Evolutionary conservation across 2,888 invertebrate genomes (phyloP), one percentile per base, ranked within the genome.

Genomic region (Atrina japonica): DNA sequence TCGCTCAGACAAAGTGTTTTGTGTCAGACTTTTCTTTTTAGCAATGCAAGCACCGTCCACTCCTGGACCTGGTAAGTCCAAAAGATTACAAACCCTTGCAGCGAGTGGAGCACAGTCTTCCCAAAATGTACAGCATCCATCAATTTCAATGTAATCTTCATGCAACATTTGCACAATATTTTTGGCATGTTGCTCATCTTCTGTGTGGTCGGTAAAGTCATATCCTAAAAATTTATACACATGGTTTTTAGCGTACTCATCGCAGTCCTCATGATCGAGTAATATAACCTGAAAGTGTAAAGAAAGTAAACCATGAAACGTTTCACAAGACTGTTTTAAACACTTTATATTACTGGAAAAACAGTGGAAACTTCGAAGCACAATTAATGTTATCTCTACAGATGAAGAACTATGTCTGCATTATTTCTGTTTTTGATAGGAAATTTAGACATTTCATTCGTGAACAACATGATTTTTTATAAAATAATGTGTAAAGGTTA

Each of bases 41-140:
- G 76, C 84, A 43, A 58, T 81, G 30, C 56, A 43, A 0, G 81
- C 77, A 3, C 76, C 80, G 16, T 74, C 52, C 43, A 67, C 64
- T n/a, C 69, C 71, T 1, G 71, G 45, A 41, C 80, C 79, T 14
- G 30, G 50, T 3, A 78, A 64, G 0, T 66, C 56, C 23, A 83
- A 27, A 40, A 43, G 47, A 49, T 77, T 73, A 16, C 75, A 73
- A 1, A 85, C 59, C 5, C 74, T 70, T 7, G 85, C 82, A 0
- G 83, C 73, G 7, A 85, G 69, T 5, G 83, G 83, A 1, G 72
- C 82, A 65, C 80, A 82, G 52, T 84, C 85, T 41, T 85, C 85
- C 84, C 84, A 84, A 70, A 83, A 81, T 0, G 85, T 81, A 6
- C 80, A 29, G 53, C 83, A 84, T 0, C 85, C 85, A 47, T 81